Evolutionary conservation across 2,797 vertebrate genomes (phyloP).

Genomic region (Neosilurus hyrtlii): DNA sequence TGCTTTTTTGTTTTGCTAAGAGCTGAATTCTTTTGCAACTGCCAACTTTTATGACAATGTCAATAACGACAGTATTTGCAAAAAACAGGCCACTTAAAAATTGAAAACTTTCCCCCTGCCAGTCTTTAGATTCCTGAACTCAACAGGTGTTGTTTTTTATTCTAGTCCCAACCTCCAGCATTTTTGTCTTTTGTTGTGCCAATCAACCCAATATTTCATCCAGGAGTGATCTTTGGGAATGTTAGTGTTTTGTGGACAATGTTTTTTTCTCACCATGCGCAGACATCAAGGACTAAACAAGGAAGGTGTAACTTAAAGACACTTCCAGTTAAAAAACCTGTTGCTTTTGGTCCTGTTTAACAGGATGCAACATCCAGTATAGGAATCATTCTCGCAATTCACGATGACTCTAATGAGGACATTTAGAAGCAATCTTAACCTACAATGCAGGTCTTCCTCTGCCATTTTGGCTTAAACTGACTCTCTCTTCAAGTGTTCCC

Average conservation of each 20-base stretch:
- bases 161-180: constrained; percentile 47
- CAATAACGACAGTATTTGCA: constrained; percentile 79
- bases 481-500: constrained; percentile 68
- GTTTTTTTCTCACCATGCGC: constrained; percentile 18
- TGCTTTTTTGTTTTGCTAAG: constrained; percentile 87
- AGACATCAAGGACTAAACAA: constrained; percentile 18
- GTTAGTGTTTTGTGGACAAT: constrained; percentile 65
- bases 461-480: constrained; percentile 68
- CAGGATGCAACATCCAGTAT: constrained; percentile 46
- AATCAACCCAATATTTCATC: constrained; percentile 68
- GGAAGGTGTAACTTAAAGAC: constrained; percentile 34
- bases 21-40: constrained; percentile 86
- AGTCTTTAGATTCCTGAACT: constrained; percentile 76
- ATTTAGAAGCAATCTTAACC: constrained; percentile 72
- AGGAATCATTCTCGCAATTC: constrained; percentile 19
- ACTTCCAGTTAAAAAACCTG: constrained; percentile 33
- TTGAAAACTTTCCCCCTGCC: constrained; percentile 69
- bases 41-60: constrained; percentile 85
- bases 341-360: constrained; percentile 44
- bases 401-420: constrained; percentile 48
- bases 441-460: constrained; percentile 75
- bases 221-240: constrained; percentile 73
- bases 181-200: constrained; percentile 74
- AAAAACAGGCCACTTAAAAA: constrained; percentile 77
- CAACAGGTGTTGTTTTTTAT: constrained; percentile 82